Percentiles rank a stretch among this genome's conserved stretches.
Evolutionary conservation across 2,113 vertebrate species (phyloP).

Genomic region (Nibea albiflora): DNA sequence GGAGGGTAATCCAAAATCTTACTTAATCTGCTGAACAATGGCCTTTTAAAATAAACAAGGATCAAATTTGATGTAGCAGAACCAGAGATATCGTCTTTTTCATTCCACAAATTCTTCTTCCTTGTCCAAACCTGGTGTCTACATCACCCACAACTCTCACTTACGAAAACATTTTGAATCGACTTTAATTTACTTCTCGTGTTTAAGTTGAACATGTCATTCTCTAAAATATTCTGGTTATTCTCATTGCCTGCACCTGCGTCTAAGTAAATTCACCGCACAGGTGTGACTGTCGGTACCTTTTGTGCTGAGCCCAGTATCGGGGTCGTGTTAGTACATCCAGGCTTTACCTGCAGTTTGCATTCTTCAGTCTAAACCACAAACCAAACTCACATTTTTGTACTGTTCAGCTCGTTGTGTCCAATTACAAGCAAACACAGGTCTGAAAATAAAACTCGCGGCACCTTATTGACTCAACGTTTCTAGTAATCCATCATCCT

Average conservation of each 20-base stretch:
- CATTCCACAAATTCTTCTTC: background rate
- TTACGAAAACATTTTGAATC: no score
- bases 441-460: conserved; percentile 24
- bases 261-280: conserved; percentile 7
- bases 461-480: conserved; percentile 33
- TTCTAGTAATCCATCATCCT: conserved; percentile 66
- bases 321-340: background rate
- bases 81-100: no score
- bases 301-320: background rate
- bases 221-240: background rate
- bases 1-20: no score
- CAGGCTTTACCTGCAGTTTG: conserved; percentile 35
- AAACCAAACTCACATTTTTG: conserved; percentile 19
- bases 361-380: conserved; percentile 36
- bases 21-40: no score
- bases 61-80: no score
- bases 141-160: background rate
- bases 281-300: conserved; percentile 2
- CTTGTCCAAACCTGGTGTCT: background rate
- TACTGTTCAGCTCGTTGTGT: conserved; percentile 3
- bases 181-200: no score
- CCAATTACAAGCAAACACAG: conserved; percentile 22
- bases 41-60: no score
- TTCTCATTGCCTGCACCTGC: conserved; percentile 8
- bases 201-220: conserved; percentile 6